Evolutionary conservation across 2,888 invertebrate species (phyloP).

Genomic region (Noctua janthe): DNA sequence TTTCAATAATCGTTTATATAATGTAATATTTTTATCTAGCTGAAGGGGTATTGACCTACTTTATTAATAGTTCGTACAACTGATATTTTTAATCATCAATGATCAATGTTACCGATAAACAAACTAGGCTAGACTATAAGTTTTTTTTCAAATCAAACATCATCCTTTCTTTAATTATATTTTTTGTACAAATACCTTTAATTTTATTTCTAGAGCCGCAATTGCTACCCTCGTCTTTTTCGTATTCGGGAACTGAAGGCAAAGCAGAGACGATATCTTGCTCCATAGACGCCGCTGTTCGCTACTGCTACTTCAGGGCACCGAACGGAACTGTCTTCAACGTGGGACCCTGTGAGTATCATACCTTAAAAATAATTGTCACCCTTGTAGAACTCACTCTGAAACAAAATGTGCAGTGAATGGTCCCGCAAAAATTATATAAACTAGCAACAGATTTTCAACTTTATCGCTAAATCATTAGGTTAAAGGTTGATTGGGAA

Average conservation of each 20-base stretch:
- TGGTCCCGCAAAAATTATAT: background rate
- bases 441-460: background rate
- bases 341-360: constrained; percentile 78
- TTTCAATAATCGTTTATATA: background rate
- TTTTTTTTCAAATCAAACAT: background rate
- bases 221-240: constrained; percentile 45
- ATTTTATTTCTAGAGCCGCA: constrained; percentile 75
- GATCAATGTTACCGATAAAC: background rate
- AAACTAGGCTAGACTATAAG: background rate
- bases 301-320: constrained; percentile 85
- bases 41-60: constrained; percentile 2
- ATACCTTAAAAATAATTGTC: background rate
- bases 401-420: background rate
- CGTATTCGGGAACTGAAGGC: constrained; percentile 61
- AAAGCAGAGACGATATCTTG: constrained; percentile 77
- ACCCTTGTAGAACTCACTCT: background rate
- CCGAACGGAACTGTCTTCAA: constrained; percentile 80
- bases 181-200: background rate
- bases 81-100: constrained; percentile 18
- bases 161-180: background rate
- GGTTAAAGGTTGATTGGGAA: too few species aligned
- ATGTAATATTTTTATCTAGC: background rate
- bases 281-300: constrained; percentile 74
- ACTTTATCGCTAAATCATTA: too few species aligned
- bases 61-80: constrained; percentile 1